These are phyloP conservation scores for Copsychus sechellarum DNA, from an alignment of 2,113 vertebrate genomes.

Conservation along the genomic window DNA sequence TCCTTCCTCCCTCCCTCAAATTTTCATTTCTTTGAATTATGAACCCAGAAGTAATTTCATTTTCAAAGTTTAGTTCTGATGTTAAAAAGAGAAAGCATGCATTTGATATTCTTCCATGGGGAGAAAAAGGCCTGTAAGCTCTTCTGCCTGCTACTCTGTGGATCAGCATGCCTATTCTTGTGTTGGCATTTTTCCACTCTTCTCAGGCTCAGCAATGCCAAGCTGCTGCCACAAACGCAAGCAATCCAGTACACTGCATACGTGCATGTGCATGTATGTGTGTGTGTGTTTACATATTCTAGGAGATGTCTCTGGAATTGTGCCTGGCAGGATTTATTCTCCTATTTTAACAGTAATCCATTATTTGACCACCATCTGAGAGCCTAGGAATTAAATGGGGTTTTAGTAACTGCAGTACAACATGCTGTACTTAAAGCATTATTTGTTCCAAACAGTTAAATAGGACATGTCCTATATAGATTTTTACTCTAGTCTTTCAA, in stretches of 20 bases:
- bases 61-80: neutral
- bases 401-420: neutral
- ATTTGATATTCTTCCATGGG: neutral
- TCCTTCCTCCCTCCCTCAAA: neutral
- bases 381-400: neutral
- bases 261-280: fast-evolving
- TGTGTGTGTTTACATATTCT: fast-evolving
- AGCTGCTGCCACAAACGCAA: neutral
- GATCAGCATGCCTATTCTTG: neutral
- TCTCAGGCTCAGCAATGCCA: neutral
- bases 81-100: neutral
- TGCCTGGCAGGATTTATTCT: neutral
- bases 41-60: neutral
- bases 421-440: neutral
- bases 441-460: neutral
- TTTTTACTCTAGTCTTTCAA: neutral
- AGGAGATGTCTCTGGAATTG: neutral
- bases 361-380: neutral
- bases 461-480: neutral
- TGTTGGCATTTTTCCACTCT: neutral
- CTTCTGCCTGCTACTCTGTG: neutral
- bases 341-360: neutral
- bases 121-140: neutral
- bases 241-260: neutral
- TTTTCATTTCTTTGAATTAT: neutral